Conservation (phyloP, 1,140 invertebrate genomes). For the Aphidius ervi region DNA sequence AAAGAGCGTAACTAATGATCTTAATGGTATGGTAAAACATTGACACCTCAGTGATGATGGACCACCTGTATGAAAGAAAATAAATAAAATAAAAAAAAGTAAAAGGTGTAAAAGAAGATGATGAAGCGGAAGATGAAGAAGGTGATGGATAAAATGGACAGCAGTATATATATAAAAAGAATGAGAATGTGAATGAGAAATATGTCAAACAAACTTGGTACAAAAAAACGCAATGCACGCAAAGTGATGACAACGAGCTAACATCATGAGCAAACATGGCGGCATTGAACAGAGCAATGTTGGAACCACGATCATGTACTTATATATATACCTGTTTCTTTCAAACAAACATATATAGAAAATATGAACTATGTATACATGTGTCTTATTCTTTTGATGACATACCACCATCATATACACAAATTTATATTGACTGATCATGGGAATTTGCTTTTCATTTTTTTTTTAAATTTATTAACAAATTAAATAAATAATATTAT, state of each 20-base stretch:
- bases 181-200: conserved; percentile 1
- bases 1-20: neutral
- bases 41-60: conserved; percentile 39
- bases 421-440: conserved; percentile 5
- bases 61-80: conserved; percentile 2
- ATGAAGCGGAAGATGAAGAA: too few species aligned
- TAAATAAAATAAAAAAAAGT: neutral
- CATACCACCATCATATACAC: too few species aligned
- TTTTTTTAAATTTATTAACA: neutral
- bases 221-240: conserved; percentile 29
- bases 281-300: conserved; percentile 41
- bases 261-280: conserved; percentile 49
- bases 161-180: neutral
- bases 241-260: conserved; percentile 50
- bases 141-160: neutral
- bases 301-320: conserved; percentile 40
- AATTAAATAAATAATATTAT: neutral
- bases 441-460: conserved; percentile 3
- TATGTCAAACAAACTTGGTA: conserved; percentile 38
- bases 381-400: neutral
- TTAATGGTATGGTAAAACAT: conserved; percentile 47
- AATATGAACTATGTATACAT: conserved; percentile 1
- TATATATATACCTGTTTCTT: conserved; percentile 40
- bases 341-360: conserved; percentile 35
- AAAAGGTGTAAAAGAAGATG: too few species aligned